Evolutionary conservation across 2,113 vertebrate species (phyloP).

Genomic region (Tachycineta bicolor): DNA sequence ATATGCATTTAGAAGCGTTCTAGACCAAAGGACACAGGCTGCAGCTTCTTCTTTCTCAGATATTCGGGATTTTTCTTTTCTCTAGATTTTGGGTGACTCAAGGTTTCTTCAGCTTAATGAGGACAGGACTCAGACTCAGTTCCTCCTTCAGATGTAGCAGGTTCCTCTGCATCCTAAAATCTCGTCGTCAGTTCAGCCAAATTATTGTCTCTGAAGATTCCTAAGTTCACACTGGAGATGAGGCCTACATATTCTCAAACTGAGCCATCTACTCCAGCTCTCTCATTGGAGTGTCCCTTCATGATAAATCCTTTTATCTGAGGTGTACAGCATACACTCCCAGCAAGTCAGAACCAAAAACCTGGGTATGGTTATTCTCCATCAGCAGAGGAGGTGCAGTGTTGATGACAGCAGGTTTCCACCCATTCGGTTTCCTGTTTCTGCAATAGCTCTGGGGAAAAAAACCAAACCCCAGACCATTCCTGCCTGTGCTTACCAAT

Average conservation of each 20-base stretch:
- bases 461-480: not conserved
- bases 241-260: not conserved
- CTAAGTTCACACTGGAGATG: not conserved
- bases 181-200: not conserved
- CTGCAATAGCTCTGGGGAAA: not conserved
- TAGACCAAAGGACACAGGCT: not conserved
- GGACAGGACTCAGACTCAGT: not conserved
- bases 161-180: not conserved
- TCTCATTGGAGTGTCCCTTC: not conserved
- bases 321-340: not conserved
- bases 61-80: not conserved
- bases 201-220: not conserved
- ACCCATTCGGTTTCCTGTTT: not conserved
- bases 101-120: not conserved
- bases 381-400: accelerated
- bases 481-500: not conserved
- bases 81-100: not conserved
- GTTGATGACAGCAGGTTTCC: not conserved
- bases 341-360: not conserved
- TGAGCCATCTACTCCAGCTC: not conserved
- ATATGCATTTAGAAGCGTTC: not conserved
- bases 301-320: not conserved
- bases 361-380: not conserved
- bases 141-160: not conserved
- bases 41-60: not conserved